These are phyloP conservation scores for Liasis olivaceus DNA, from an alignment of 2,797 vertebrate genomes.

Conservation along the genomic window DNA sequence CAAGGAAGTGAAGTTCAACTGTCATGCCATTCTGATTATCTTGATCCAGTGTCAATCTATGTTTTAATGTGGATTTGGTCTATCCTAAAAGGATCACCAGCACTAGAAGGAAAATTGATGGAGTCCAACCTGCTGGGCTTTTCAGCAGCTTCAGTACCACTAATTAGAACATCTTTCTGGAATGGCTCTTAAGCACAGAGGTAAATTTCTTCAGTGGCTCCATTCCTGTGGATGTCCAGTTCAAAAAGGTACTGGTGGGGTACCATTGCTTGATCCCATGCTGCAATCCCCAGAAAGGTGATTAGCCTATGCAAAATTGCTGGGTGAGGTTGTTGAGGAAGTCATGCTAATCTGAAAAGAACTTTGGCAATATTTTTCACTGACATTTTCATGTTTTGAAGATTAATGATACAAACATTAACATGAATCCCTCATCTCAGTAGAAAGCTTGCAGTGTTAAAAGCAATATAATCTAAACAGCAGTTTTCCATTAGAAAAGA, in stretches of 20 bases:
- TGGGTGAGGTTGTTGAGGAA: not conserved
- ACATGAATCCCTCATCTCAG: not conserved
- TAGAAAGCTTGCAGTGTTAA: not conserved
- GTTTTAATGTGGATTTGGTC: not conserved
- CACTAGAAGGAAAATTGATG: no score
- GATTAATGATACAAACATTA: not conserved
- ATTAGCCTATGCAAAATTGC: not conserved
- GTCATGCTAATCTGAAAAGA: not conserved
- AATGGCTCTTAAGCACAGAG: not conserved
- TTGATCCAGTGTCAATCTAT: not conserved
- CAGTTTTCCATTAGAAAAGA: constrained; percentile 17
- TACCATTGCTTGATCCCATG: no score
- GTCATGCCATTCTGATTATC: not conserved
- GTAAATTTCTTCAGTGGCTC: not conserved
- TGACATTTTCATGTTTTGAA: constrained; percentile 7
- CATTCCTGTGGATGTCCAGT: not conserved
- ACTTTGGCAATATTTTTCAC: not conserved
- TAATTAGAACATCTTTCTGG: not conserved
- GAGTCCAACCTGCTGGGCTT: not conserved
- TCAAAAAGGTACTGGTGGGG: not conserved
- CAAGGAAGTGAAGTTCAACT: not conserved
- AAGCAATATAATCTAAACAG: constrained; percentile 4
- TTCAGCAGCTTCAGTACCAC: not conserved
- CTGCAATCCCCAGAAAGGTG: no score
- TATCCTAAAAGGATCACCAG: not conserved